Evolutionary conservation across 1,140 invertebrate genomes (phyloP), one percentile per base, ranked within the genome.

Genomic region (Rhyzopertha dominica): DNA sequence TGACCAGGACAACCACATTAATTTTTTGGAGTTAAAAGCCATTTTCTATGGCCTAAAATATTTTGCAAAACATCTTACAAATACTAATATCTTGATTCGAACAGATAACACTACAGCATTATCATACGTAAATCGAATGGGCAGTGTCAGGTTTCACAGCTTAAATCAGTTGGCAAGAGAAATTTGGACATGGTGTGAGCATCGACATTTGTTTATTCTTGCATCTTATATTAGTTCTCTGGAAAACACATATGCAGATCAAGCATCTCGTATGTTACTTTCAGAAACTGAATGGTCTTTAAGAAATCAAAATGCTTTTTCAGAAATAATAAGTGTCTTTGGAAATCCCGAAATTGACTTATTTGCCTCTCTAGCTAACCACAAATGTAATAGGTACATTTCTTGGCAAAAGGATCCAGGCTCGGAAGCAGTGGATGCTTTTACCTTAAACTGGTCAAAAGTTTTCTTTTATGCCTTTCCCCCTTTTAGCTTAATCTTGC

Each of bases 91-190:
- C 5, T 24, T 54, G 16, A 24, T 47, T 14, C 18, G 52, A 23
- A 23, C 43, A 10, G 44, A 54, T 37, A 51, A 54, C 37, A 51
- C 47, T 3, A 59, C 57, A 43, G 67, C 70, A 62, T 69, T 72
- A 64, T 64, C 66, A 63, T 68, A 54, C 32, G 49, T 59, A 13
- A 59, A 57, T 36, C 16, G 28, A 9, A 29, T 20, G 9, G 51
- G 45, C 2, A 42, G 51, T 18, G 31, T 47, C 5, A 23, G 39
- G 40, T 54, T 47, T 37, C 38, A 17, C 1, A 45, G 59, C 23
- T 36, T 63, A 8, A 49, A 49, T 24, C 18, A 45, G 2, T 24
- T 61, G 8, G 43, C 54, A 8, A 4, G 7, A 25, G 5, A 14
- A 16, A 41, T 54, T 29, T 48, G 51, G 55, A 9, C 51, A 37